Base-by-base conservation (phyloP, 2,797 vertebrate genomes). In the Sebastes oblongus region DNA sequence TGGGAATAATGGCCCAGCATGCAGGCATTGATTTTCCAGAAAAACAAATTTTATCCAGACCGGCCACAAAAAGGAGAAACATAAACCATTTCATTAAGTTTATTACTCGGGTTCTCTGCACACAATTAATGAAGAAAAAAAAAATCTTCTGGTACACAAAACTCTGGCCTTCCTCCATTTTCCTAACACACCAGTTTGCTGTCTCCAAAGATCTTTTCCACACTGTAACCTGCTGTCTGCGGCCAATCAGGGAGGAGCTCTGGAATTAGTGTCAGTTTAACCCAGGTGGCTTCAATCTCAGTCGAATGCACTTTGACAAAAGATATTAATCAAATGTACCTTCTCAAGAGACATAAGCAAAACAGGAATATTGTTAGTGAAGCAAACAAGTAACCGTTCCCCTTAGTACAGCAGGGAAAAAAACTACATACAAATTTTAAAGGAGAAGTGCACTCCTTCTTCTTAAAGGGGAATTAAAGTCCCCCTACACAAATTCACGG, bases 341-440 rank as follows among this genome's bases (percentile, higher is more conserved):
- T 1, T 2, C 1, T n/a, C 29, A 1, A 61, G 18, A 42, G 39
- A 6, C 39, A 42, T 42, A 24, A 9, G n/a, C 46, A 20, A 46
- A 46, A 46, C 42, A 46, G 16, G 7, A 52, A 52, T 52, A 52
- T 52, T 52, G 46, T 52, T 8, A 9, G 46, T 52, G 46, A 52
- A 52, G 18, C 16, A 52, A 52, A 52, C 46, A 52, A 52, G 18
- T 20, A 52, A 52, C 8, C 3, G 18, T 52, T 52, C 13, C 46
- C 46, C 46, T 46, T 3, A 3, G 1, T 46, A 46, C 42, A 46
- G 42, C 42, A 46, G 14, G 14, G 42, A 46, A 18, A 46, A 42
- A 46, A 46, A 46, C 0, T 6, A 46, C 18, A 0, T 3, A 52
- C 18, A 52, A 8, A 52, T 46, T 42, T 0, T 3, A 0, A 46